Evolutionary conservation across 2,888 invertebrate genomes (phyloP).

Genomic region (Allacma fusca): DNA sequence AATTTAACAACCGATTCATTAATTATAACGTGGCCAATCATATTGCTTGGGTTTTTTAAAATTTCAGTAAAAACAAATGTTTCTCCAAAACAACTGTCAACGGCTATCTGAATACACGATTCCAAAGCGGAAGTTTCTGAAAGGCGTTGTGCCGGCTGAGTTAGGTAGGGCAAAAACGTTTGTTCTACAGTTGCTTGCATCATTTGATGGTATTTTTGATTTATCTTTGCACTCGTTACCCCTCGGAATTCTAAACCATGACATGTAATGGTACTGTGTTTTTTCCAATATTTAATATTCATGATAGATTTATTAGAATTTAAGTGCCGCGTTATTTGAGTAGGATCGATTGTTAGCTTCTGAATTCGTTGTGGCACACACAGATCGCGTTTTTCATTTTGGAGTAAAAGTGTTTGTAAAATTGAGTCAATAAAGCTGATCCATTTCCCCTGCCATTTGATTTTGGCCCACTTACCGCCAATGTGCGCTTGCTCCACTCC

Average conservation of each 20-base stretch:
- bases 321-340: background rate
- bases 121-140: background rate
- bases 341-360: constrained; percentile 74
- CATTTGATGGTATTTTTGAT: background rate
- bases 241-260: constrained; percentile 82
- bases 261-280: constrained; percentile 69
- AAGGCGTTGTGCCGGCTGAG: no score
- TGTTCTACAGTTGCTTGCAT: background rate
- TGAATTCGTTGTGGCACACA: constrained; percentile 79
- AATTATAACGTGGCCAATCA: no score
- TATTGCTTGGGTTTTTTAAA: no score
- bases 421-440: constrained; percentile 87
- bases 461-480: constrained; percentile 63
- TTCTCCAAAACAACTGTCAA: background rate
- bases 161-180: background rate
- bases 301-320: background rate
- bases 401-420: constrained; percentile 81
- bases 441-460: constrained; percentile 83
- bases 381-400: constrained; percentile 74
- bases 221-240: constrained; percentile 64
- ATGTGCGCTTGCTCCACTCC: constrained; percentile 64
- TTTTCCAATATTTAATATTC: constrained; percentile 63
- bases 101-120: background rate
- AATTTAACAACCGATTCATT: no score
- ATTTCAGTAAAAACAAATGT: background rate